Conservation (phyloP, 64 coral and sea anemone species). For the Platygyra sinensis region DNA sequence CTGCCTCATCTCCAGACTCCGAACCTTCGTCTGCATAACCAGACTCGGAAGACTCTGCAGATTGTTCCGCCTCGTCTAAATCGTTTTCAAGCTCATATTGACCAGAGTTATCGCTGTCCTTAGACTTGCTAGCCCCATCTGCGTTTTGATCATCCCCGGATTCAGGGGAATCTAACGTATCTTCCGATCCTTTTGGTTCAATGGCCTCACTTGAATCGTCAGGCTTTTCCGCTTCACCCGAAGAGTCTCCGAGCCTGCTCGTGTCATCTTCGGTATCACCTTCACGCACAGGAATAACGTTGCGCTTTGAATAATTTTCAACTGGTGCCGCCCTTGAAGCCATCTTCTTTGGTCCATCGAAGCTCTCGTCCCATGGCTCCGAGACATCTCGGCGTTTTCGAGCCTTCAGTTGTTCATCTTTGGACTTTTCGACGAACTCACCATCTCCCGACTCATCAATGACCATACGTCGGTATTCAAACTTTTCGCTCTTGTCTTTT, state of each 20-base stretch:
- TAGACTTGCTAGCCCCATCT: background rate
- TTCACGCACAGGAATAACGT: background rate
- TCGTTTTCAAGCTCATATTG: background rate
- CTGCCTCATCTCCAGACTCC: slow-evolving; percentile 7
- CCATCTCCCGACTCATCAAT: slow-evolving; percentile 97
- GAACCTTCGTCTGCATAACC: background rate
- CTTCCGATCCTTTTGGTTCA: background rate
- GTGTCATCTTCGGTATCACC: slow-evolving; percentile 40
- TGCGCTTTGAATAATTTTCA: slow-evolving; percentile 13
- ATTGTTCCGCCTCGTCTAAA: background rate
- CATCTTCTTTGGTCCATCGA: slow-evolving; percentile 94
- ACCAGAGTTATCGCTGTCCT: slow-evolving; percentile 27
- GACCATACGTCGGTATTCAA: slow-evolving; percentile 91
- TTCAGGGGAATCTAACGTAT: background rate
- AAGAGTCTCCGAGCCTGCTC: background rate
- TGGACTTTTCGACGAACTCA: slow-evolving; percentile 85
- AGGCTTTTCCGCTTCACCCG: slow-evolving; percentile 35
- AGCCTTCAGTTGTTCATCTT: slow-evolving; percentile 41
- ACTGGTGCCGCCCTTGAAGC: slow-evolving; percentile 64
- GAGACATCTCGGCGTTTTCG: slow-evolving; percentile 55
- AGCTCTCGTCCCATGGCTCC: slow-evolving; percentile 60
- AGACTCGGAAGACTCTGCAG: background rate
- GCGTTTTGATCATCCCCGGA: slow-evolving; percentile 25
- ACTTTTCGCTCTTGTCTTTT: slow-evolving; percentile 46
- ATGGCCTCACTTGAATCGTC: background rate